Evolutionary conservation across 2,113 vertebrate species (phyloP).

Genomic region (Pseudolaguvia tuberculata): DNA sequence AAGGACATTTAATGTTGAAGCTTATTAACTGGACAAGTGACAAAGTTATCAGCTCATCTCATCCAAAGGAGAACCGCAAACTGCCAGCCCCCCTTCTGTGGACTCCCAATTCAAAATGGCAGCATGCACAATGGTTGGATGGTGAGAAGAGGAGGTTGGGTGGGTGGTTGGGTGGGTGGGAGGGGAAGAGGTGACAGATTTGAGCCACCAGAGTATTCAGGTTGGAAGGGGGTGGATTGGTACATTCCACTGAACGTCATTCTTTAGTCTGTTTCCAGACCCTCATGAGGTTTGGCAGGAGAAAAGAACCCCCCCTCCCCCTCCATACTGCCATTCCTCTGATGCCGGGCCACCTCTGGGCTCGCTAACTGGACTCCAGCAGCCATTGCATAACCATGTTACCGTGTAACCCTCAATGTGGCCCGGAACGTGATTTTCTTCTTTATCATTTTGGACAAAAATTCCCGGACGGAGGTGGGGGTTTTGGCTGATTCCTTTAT

Average conservation of each 20-base stretch:
- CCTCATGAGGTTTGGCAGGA: constrained; percentile 70
- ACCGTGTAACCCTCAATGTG: constrained; percentile 79
- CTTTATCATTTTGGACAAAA: constrained; percentile 51
- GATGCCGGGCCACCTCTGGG: constrained; percentile 80
- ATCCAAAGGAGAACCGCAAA: constrained; percentile 75
- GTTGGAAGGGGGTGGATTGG: constrained; percentile 59
- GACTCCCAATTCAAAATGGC: constrained; percentile 77
- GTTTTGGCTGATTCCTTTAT: constrained; percentile 63
- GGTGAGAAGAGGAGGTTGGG: constrained; percentile 51
- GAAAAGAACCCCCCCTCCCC: constrained; percentile 67
- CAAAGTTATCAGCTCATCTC: constrained; percentile 80
- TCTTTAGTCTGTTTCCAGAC: constrained; percentile 74
- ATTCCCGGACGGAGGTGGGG: constrained; percentile 66
- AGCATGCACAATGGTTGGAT: constrained; percentile 70
- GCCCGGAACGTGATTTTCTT: constrained; percentile 66
- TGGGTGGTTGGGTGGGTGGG: constrained; percentile 43
- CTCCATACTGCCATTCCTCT: constrained; percentile 62
- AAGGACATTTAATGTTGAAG: constrained; percentile 62
- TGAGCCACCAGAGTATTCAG: constrained; percentile 67
- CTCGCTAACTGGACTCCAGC: constrained; percentile 67
- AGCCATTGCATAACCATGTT: constrained; percentile 76
- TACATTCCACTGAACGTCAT: constrained; percentile 70
- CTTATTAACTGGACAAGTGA: constrained; percentile 65
- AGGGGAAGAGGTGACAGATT: constrained; percentile 58
- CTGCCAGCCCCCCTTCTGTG: constrained; percentile 70